phyloP scores from a whole-genome alignment of 2,113 vertebrate species.

The Sander lucioperca region DNA sequence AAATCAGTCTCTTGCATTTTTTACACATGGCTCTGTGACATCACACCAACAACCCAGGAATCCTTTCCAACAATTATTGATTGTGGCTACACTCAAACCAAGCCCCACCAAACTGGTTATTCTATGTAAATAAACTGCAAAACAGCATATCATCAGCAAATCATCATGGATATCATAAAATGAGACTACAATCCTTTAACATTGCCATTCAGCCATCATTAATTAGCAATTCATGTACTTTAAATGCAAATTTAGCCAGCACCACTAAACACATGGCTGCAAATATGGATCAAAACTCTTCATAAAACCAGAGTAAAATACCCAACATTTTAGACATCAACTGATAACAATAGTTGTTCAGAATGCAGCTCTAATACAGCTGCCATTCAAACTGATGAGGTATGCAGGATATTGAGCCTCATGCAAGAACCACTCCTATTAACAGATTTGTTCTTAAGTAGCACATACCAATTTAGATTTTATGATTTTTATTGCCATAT shows the following conservation, averaged over 20 bases:
- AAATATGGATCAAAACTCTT: not conserved
- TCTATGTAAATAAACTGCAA: not conserved
- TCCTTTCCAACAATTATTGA: not conserved
- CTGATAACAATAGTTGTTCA: not conserved
- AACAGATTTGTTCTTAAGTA: too few species aligned
- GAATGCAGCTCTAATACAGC: not conserved
- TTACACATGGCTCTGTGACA: not conserved
- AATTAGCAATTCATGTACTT: not conserved
- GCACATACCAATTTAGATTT: not conserved
- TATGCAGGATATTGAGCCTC: not conserved
- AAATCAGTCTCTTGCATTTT: not conserved
- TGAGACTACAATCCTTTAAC: not conserved
- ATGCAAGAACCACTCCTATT: not conserved
- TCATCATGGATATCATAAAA: not conserved
- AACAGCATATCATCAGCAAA: not conserved
- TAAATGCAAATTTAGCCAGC: not conserved
- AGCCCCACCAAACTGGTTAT: not conserved
- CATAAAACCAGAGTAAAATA: not conserved
- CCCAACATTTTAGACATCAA: not conserved
- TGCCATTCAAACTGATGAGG: not conserved
- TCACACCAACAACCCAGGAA: conserved; percentile 2
- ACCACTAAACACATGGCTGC: not conserved
- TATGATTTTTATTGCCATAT: not conserved
- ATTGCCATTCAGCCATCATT: not conserved
- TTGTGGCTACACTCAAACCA: not conserved